phyloP scores from a whole-genome alignment of 2,888 invertebrate species.

The Andrena fulva region DNA sequence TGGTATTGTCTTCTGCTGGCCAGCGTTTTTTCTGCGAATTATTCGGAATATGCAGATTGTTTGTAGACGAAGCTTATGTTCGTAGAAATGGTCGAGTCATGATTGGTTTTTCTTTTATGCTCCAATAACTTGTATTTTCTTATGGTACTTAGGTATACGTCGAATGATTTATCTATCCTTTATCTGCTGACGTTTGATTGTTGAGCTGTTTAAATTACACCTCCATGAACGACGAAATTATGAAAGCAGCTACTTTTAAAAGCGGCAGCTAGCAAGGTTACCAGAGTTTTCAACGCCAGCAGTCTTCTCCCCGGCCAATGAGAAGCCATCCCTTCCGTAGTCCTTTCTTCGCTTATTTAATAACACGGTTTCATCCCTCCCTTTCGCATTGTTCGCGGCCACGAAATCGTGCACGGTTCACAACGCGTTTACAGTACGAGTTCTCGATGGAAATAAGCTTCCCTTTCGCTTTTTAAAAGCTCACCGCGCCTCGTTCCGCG shows the following conservation, averaged over 20 bases:
- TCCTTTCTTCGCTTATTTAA: slow-evolving; percentile 4
- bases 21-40: neutral
- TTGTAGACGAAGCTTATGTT: no score
- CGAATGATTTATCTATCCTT: no score
- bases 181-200: no score
- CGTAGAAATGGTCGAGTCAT: no score
- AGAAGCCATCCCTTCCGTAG: neutral
- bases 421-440: neutral
- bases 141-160: no score
- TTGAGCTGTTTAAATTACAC: no score
- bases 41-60: neutral
- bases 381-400: neutral
- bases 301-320: neutral
- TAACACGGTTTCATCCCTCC: neutral
- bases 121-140: no score
- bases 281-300: neutral
- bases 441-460: slow-evolving; percentile 14
- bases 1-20: neutral
- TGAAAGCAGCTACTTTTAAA: neutral
- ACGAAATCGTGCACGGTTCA: neutral
- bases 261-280: neutral
- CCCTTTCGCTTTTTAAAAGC: neutral
- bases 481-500: neutral
- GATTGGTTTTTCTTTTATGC: no score
- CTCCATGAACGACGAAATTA: no score